Base-by-base conservation (phyloP, 2,888 invertebrate species). In the Rotaria macrura region DNA sequence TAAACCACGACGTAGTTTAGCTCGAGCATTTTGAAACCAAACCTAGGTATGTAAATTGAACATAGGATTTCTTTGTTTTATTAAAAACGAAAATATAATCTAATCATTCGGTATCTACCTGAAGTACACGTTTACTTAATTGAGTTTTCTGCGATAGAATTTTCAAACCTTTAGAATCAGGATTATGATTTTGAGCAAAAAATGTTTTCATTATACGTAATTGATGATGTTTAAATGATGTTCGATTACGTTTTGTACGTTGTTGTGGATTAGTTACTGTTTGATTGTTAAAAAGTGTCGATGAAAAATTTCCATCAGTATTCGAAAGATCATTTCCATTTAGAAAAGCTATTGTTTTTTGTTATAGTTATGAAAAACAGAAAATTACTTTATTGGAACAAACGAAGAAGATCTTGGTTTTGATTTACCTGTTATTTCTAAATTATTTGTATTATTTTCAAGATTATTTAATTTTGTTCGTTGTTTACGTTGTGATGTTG, bases 21-120 rank as follows among this genome's bases (percentile, higher is more conserved):
- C 85, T n/a, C 85, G 49, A 25, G 85, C 84, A 85, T 85, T 85
- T 54, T 85, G 85, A 85, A 85, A 85, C 85, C 85, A 85, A 34
- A 85, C 85, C 85, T 79, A 74, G 52, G 34, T 52, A 74, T 17
- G 14, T 17, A 52, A 74, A 85, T 25, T 65, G 34, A 72, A 47
- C 38, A 40, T 34, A 49, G 34, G 17, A 43, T 9, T 74, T 38
- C n/a, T 65, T n/a, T 6, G n/a, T n/a, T 47, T 12, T 47, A 14
- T 47, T 12, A 47, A 65, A 12, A 29, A 29, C 9, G 14, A 29
- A 29, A 65, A 1, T 47, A 47, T 47, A n/a, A n/a, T n/a, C n/a
- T 47, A 9, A 65, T n/a, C 5, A 40, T 74, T 2, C n/a, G 72
- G 47, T 52, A 34, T 38, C 25, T 34, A 85, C 85, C 74, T 85